Base-by-base conservation (phyloP, 2,888 invertebrate species). In the Hypolimnas misippus region DNA sequence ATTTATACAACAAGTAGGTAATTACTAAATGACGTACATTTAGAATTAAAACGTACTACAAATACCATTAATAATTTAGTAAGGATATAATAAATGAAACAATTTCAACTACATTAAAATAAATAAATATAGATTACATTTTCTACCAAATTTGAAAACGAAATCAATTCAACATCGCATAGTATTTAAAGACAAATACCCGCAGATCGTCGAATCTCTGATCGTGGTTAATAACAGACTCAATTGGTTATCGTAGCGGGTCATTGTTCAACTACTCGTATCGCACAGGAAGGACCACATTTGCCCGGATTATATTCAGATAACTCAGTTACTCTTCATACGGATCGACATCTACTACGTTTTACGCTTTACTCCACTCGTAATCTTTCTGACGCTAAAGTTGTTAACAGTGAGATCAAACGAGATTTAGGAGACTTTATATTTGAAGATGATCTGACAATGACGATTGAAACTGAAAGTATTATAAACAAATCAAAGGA, bases 241-340 rank as follows among this genome's bases (percentile, higher is more conserved):
- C 89, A 91, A 91, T 91, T 89, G 72, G 71, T 84, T 87, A 87
- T 89, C 88, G 79, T 81, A 73, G 65, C 72, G 69, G 66, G 62
- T 86, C 66, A 65, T 75, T 89, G 89, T 81, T 87, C 84, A 88
- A 89, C 38, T 38, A 74, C 76, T 74, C 76, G 68, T 81, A 83
- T 82, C 79, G 72, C 73, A 72, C 89, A 86, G 91, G 92, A 92
- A 89, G 87, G 75, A 69, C 76, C 81, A 83, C 73, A 84, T 87
- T 87, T 80, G 74, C 70, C 73, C 73, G 86, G 83, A 89, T 86
- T 85, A 85, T 76, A 74, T 76, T 70, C 79, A 79, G 84, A 88
- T 86, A 88, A 79, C 77, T 75, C 73, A 64, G 70, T 67, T 66
- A 63, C 67, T 57, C 60, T 46, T 46, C 44, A 40, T 55, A 69